Conservation (phyloP, 2,888 invertebrate species). For the Cremastinae sp. region DNA sequence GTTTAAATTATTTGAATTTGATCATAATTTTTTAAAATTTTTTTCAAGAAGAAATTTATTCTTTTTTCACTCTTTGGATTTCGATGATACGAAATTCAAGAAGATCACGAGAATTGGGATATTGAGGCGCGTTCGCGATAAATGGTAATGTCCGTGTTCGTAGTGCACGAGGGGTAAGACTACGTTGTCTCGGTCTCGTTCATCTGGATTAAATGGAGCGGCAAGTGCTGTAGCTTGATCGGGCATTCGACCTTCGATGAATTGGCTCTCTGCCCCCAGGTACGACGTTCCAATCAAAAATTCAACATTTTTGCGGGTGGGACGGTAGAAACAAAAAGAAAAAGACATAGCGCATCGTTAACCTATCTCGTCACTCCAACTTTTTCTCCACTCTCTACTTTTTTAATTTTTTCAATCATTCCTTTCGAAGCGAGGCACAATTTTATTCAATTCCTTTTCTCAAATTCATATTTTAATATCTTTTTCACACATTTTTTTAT, state of each 20-base stretch:
- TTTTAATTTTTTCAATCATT: background rate
- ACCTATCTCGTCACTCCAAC: conserved; percentile 28
- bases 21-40: too few relatives aligned
- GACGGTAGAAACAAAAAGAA: conserved; percentile 62
- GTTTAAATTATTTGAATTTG: too few relatives aligned
- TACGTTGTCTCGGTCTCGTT: conserved; percentile 74
- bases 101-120: conserved; percentile 37
- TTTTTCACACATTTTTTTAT: too few relatives aligned
- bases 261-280: conserved; percentile 65
- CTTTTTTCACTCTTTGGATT: too few relatives aligned
- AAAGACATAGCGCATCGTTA: conserved; percentile 66
- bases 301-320: conserved; percentile 70
- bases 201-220: conserved; percentile 75
- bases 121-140: conserved; percentile 41
- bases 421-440: conserved; percentile 11
- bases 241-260: conserved; percentile 74
- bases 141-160: conserved; percentile 39
- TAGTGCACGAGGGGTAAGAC: conserved; percentile 59
- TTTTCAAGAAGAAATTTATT: background rate
- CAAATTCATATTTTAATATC: background rate
- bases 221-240: conserved; percentile 75
- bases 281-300: conserved; percentile 69
- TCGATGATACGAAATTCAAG: too few relatives aligned
- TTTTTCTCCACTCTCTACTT: background rate
- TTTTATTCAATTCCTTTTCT: background rate